Base-by-base conservation (phyloP, 2,797 vertebrate species). In the Hemitrygon akajei region DNA sequence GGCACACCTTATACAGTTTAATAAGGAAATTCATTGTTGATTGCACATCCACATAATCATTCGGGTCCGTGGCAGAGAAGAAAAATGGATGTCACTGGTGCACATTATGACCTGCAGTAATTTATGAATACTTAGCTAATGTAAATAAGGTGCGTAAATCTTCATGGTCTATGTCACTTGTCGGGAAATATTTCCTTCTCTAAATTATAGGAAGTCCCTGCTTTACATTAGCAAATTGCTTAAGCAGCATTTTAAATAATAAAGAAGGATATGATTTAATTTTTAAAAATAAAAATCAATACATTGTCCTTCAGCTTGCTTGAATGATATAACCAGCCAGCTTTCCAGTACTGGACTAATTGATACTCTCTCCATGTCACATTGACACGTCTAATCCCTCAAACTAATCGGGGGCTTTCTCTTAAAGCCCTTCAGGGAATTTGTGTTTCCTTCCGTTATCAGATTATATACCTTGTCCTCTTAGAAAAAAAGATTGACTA, bases 221-320 rank as follows among this genome's bases (percentile, higher is more conserved):
- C 69, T 86, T 94, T 96, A 94, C 96, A 96, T 96, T 95, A 96
- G 22, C 94, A 95, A 95, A 96, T 96, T 96, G 96, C 96, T 96
- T 96, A 95, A 95, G 95, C 96, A 95, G 96, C 95, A 81, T 95
- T 96, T 96, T 96, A 95, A 96, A 96, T 95, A 96, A 96, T 94
- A 95, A 96, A 96, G 96, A 95, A 95, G 95, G 95, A 95, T 94
- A 96, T 96, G 95, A 96, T 97, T 97, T 96, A 95, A 96, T 97
- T 96, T 80, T 96, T 71, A 95, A 96, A 95, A 95, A 96, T 94
- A 94, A 69, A 94, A 96, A 97, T 97, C 97, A 96, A 97, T 97
- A 96, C 93, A 16, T 95, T 94, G 96, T 95, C 95, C 96, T 96
- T 96, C 96, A 96, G 96, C 95, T 58, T 94, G 95, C 94, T 94